phyloP scores from a whole-genome alignment of 2,797 vertebrate genomes.

The Anguilla pacifica region DNA sequence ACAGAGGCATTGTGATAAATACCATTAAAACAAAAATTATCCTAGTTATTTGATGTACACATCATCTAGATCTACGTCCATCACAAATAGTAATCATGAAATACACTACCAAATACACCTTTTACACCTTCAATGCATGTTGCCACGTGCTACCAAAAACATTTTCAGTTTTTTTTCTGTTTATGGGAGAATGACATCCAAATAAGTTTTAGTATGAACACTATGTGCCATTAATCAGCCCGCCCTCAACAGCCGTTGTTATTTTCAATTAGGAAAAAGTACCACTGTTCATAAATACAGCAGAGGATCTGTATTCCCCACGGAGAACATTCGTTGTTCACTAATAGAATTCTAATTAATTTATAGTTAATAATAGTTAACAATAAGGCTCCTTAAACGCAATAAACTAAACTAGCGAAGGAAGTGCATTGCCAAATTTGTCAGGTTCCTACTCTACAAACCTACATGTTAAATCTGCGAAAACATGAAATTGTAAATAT shows the following conservation, averaged over 20 bases:
- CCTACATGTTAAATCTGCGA: not conserved
- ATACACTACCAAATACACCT: not conserved
- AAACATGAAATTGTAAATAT: not conserved
- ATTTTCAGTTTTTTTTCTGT: not conserved
- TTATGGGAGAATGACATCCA: not conserved
- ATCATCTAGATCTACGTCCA: not conserved
- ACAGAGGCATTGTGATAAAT: no score
- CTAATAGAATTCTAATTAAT: not conserved
- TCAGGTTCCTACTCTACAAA: not conserved
- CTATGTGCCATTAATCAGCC: not conserved
- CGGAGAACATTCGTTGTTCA: not conserved
- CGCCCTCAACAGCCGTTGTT: not conserved
- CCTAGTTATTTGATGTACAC: not conserved
- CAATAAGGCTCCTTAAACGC: not conserved
- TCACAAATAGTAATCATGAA: not conserved
- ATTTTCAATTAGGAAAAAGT: not conserved
- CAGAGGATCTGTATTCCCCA: not conserved
- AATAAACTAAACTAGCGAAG: not conserved
- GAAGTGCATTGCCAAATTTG: not conserved
- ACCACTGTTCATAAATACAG: not conserved
- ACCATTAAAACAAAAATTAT: not conserved
- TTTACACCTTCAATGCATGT: not conserved
- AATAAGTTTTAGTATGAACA: not conserved
- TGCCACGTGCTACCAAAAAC: not conserved
- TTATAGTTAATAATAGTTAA: not conserved